These are phyloP conservation scores for Chlorodrepanis virens DNA, from an alignment of 2,113 vertebrate species.

Conservation along the genomic window DNA sequence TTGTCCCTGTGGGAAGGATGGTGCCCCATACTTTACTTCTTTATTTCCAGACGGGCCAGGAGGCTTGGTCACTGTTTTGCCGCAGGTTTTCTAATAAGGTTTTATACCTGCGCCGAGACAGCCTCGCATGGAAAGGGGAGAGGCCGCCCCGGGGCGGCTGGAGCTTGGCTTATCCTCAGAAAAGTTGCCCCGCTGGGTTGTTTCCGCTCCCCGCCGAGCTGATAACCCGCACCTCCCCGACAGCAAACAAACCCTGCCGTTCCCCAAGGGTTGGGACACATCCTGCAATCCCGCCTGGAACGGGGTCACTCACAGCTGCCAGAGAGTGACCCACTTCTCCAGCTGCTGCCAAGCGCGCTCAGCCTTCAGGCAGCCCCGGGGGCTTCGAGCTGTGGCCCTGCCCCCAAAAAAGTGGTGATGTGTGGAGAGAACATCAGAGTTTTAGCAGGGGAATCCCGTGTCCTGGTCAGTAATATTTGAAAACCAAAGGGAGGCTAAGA, in stretches of 20 bases:
- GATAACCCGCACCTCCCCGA: background rate
- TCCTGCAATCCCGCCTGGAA: background rate
- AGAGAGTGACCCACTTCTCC: slow-evolving; percentile 43
- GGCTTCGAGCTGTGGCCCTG: background rate
- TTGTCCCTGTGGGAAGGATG: background rate
- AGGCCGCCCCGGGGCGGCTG: background rate
- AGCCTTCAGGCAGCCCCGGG: background rate
- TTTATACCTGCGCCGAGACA: background rate
- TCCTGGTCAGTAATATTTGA: background rate
- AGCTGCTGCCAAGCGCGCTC: background rate
- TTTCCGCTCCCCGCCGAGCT: background rate
- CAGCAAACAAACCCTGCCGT: background rate
- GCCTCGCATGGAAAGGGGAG: background rate
- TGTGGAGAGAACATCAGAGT: background rate
- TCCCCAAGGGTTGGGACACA: background rate
- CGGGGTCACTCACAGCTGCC: background rate
- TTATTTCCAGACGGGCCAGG: background rate
- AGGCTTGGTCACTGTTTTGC: background rate
- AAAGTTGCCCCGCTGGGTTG: background rate
- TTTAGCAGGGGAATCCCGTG: background rate
- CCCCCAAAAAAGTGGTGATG: background rate
- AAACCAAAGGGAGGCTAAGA: background rate
- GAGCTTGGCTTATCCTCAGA: background rate
- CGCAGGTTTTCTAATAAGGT: background rate
- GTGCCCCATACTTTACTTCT: rapidly evolving